Conservation (phyloP, 2,888 invertebrate genomes). For the Malthinus seriepunctatus region DNA sequence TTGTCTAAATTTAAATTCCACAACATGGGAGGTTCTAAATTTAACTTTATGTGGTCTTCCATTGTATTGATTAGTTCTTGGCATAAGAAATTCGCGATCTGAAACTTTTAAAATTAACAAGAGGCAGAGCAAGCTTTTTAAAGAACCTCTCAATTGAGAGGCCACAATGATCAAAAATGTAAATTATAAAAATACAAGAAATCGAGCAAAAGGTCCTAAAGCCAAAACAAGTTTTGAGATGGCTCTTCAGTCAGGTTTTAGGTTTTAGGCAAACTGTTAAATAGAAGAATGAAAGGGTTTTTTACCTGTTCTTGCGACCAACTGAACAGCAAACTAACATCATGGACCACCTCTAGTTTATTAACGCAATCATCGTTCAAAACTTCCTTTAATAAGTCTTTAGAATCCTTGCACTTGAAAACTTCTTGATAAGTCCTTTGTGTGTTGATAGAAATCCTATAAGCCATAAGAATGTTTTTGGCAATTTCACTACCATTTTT, state of each 20-base stretch:
- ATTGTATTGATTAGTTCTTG: conserved; percentile 64
- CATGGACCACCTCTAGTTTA: conserved; percentile 63
- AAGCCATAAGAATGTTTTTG: conserved; percentile 60
- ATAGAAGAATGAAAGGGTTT: too few relatives aligned
- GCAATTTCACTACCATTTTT: conserved; percentile 59
- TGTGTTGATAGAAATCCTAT: conserved; percentile 60
- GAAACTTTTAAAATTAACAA: conserved; percentile 25
- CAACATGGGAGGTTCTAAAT: conserved; percentile 42
- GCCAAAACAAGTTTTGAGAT: too few relatives aligned
- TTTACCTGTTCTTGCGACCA: conserved; percentile 57
- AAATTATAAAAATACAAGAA: too few relatives aligned
- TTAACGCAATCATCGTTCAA: conserved; percentile 59
- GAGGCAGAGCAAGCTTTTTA: background rate
- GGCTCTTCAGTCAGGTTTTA: too few relatives aligned
- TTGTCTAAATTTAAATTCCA: conserved; percentile 53
- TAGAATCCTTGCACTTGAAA: conserved; percentile 57
- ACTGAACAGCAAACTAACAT: conserved; percentile 61
- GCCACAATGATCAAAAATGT: too few relatives aligned
- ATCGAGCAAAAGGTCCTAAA: too few relatives aligned
- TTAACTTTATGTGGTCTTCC: conserved; percentile 56
- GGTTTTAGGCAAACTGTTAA: too few relatives aligned
- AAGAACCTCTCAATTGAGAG: too few relatives aligned
- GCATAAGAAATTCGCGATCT: conserved; percentile 67
- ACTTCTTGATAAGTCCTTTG: conserved; percentile 62
- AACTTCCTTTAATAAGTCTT: conserved; percentile 58